Evolutionary conservation across 2,113 vertebrate species (phyloP).

Genomic region (Procavia capensis): DNA sequence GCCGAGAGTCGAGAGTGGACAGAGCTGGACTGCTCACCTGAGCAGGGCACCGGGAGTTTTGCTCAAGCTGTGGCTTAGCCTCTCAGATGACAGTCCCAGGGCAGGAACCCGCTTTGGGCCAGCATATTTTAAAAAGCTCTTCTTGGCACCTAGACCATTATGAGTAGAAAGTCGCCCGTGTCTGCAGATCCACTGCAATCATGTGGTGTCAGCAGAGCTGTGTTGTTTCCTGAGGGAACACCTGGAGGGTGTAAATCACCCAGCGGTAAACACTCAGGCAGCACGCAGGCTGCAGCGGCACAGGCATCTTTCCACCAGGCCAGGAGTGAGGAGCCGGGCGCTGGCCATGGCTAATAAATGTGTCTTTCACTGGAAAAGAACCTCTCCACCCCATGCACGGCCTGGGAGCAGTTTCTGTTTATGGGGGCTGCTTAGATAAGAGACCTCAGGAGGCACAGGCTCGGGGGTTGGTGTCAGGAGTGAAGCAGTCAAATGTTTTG

Average conservation of each 20-base stretch:
- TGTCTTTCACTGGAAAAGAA: constrained; percentile 49
- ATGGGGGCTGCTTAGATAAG: background rate
- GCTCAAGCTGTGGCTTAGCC: constrained; percentile 32
- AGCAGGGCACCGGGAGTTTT: accelerated
- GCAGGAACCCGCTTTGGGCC: background rate
- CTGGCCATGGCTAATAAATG: constrained; percentile 77
- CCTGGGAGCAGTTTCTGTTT: background rate
- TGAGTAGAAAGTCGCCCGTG: constrained; percentile 87
- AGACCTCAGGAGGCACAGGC: accelerated
- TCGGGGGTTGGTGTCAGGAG: background rate
- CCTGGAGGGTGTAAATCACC: constrained; percentile 98
- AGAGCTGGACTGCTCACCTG: background rate
- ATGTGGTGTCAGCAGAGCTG: constrained; percentile 83
- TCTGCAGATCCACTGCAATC: constrained; percentile 88
- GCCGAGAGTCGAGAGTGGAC: accelerated
- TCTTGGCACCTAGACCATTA: constrained; percentile 83
- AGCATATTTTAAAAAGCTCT: accelerated
- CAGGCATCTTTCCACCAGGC: background rate
- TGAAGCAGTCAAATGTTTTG: background rate
- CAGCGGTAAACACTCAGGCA: constrained; percentile 92
- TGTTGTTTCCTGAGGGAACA: constrained; percentile 91
- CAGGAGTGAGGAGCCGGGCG: constrained; percentile 80
- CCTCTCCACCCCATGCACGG: constrained; percentile 41
- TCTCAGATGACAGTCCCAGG: background rate
- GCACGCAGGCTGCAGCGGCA: constrained; percentile 77